Conservation (phyloP, 2,888 invertebrate species). For the Ophioninae sp. region DNA sequence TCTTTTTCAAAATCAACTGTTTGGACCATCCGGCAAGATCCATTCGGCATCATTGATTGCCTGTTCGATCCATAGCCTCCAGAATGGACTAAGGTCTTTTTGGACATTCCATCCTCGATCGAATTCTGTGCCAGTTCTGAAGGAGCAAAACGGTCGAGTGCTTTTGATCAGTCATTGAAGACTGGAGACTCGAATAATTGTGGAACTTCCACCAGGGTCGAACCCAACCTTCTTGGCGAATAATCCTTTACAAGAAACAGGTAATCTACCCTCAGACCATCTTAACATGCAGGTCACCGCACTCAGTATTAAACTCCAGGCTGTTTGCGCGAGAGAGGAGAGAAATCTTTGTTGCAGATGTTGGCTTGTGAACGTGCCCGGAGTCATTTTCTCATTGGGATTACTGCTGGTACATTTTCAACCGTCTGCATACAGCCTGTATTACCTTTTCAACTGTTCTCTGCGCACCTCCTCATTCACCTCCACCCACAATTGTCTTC, state of each 20-base stretch:
- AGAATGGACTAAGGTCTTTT: no score
- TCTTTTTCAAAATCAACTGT: no score
- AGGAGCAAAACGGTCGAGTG: neutral
- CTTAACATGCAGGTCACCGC: constrained; percentile 3
- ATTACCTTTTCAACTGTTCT: constrained; percentile 14
- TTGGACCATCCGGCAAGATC: no score
- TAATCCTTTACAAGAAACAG: constrained; percentile 58
- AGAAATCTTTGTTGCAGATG: constrained; percentile 64
- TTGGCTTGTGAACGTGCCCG: constrained; percentile 34
- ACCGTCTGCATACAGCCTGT: constrained; percentile 14
- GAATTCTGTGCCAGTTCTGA: neutral
- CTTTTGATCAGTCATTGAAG: neutral
- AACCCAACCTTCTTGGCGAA: constrained; percentile 40
- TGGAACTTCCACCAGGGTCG: constrained; percentile 1
- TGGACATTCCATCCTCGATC: neutral
- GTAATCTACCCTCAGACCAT: constrained; percentile 18
- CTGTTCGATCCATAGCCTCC: no score
- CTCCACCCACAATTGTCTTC: constrained; percentile 9
- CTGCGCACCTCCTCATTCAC: neutral
- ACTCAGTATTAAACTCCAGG: constrained; percentile 60
- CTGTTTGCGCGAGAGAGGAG: constrained; percentile 61
- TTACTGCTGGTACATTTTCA: constrained; percentile 62
- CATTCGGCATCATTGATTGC: no score
- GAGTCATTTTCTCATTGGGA: constrained; percentile 57
- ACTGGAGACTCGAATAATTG: neutral